Conservation (phyloP, 2,113 vertebrate species). For the Lampris megalopsis region DNA sequence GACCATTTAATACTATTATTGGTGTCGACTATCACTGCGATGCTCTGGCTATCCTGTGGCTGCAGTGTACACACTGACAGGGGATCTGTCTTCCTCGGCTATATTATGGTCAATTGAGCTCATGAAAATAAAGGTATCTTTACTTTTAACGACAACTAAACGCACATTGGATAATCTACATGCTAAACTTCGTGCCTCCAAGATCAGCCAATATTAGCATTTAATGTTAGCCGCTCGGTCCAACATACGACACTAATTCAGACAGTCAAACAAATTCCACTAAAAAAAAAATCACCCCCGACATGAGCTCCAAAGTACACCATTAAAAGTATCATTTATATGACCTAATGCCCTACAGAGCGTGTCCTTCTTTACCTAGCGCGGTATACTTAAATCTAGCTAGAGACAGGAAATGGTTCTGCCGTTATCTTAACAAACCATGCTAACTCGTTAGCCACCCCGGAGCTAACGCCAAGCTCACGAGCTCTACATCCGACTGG, state of each 20-base stretch:
- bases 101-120: too few relatives aligned
- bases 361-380: constrained; percentile 28
- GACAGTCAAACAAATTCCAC: constrained; percentile 21
- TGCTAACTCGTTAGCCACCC: constrained; percentile 21
- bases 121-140: too few relatives aligned
- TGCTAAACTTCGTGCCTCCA: not conserved
- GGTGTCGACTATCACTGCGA: too few relatives aligned
- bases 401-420: constrained; percentile 76
- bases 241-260: constrained; percentile 31
- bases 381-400: constrained; percentile 4
- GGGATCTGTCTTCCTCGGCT: too few relatives aligned
- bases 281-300: too few relatives aligned
- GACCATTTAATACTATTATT: too few relatives aligned
- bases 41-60: too few relatives aligned
- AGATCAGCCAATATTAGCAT: constrained; percentile 25
- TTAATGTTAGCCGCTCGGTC: constrained; percentile 24
- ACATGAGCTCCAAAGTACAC: not conserved
- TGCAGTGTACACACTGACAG: too few relatives aligned
- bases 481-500: constrained; percentile 55
- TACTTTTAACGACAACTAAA: not conserved
- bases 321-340: too few relatives aligned
- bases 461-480: constrained; percentile 49
- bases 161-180: not conserved
- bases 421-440: constrained; percentile 55
- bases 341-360: not conserved